phyloP scores from a whole-genome alignment of 1,140 invertebrate species.

The Calephelis virginiensis region DNA sequence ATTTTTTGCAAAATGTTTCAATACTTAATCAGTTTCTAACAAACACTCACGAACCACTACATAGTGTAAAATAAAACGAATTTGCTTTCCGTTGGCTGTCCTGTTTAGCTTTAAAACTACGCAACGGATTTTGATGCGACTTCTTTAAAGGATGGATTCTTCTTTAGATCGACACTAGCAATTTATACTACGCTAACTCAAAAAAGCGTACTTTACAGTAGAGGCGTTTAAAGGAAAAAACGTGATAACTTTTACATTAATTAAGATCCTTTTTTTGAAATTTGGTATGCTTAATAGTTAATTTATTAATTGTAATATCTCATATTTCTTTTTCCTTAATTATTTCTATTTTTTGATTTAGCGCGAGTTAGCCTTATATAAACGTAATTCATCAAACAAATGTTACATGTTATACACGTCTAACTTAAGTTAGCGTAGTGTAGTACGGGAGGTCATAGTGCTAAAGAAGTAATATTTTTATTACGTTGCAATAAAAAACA shows the following conservation, averaged over 20 bases:
- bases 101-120: too few species aligned
- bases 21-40: too few species aligned
- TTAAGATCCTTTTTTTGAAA: conserved; percentile 20
- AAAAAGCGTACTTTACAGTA: conserved; percentile 17
- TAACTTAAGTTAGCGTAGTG: conserved; percentile 23
- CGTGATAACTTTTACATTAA: conserved; percentile 22
- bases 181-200: too few species aligned
- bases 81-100: too few species aligned
- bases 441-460: conserved; percentile 19
- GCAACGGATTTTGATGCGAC: too few species aligned
- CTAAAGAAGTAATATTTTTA: not conserved
- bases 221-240: conserved; percentile 21
- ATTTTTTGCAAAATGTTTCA: too few species aligned
- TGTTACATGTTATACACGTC: conserved; percentile 18
- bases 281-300: conserved; percentile 18
- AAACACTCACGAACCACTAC: too few species aligned
- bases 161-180: too few species aligned
- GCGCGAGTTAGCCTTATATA: conserved; percentile 17
- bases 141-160: too few species aligned
- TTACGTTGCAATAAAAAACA: too few species aligned
- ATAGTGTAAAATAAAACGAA: too few species aligned
- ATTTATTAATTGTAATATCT: conserved; percentile 19
- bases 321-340: conserved; percentile 21
- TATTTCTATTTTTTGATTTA: conserved; percentile 22
- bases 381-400: conserved; percentile 19